These are phyloP conservation scores for Channa striata DNA, from an alignment of 2,797 vertebrate genomes.

Conservation along the genomic window DNA sequence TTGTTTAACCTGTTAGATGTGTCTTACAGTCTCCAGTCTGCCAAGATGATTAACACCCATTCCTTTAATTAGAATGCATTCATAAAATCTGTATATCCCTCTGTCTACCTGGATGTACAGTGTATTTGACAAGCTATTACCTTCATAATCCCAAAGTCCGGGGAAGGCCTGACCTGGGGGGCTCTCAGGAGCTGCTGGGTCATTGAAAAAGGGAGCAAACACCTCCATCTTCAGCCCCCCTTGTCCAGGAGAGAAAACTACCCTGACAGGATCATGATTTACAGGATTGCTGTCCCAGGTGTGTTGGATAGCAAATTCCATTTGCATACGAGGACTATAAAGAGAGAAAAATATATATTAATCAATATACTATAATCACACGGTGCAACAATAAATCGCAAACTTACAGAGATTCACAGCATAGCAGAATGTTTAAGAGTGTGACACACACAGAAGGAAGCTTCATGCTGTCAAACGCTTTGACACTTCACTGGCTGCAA, in stretches of 20 bases:
- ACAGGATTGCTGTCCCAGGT: constrained; percentile 90
- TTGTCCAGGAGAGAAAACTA: constrained; percentile 81
- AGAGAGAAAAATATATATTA: constrained; percentile 24
- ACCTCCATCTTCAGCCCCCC: constrained; percentile 87
- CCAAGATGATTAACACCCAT: too few relatives aligned
- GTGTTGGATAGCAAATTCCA: constrained; percentile 88
- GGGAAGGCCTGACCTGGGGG: constrained; percentile 86
- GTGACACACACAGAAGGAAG: constrained; percentile 33
- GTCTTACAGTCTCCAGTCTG: too few relatives aligned
- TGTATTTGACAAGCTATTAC: too few relatives aligned
- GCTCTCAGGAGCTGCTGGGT: constrained; percentile 87
- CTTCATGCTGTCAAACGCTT: constrained; percentile 52
- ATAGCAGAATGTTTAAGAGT: constrained; percentile 41
- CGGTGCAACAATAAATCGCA: background rate
- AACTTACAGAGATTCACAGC: constrained; percentile 65
- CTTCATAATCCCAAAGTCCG: constrained; percentile 92
- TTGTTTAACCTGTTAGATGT: too few relatives aligned
- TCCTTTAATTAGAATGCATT: background rate
- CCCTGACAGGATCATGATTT: constrained; percentile 83
- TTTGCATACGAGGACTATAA: constrained; percentile 67
- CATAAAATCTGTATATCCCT: too few relatives aligned
- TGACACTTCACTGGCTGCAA: constrained; percentile 4
- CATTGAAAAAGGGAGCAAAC: constrained; percentile 90
- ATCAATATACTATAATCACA: background rate
- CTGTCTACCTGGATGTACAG: too few relatives aligned